These are phyloP conservation scores for Sinodicranocentrus sp. DNA, from an alignment of 2,888 invertebrate species.

Conservation along the genomic window DNA sequence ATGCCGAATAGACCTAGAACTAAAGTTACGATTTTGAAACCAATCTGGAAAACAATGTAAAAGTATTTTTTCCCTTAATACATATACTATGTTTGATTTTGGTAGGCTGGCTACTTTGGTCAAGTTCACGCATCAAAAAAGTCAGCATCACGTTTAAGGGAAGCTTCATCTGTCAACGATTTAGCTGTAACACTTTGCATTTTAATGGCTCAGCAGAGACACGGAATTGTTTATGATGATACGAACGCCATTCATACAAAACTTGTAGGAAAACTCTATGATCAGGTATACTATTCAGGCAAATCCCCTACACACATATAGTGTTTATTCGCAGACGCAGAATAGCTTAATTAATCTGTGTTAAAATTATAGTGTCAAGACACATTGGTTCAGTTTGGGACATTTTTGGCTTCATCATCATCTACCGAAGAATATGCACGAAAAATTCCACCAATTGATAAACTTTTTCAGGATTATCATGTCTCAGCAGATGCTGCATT, in stretches of 20 bases:
- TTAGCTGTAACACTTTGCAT: conserved; percentile 95
- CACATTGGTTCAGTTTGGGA: conserved; percentile 97
- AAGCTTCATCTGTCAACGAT: conserved; percentile 95
- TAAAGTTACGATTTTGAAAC: too few species aligned
- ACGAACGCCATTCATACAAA: conserved; percentile 90
- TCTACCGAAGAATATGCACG: conserved; percentile 96
- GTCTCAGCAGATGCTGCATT: conserved; percentile 98
- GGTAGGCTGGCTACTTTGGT: conserved; percentile 98
- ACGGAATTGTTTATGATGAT: conserved; percentile 94
- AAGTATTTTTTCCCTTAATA: too few species aligned
- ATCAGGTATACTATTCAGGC: conserved; percentile 82
- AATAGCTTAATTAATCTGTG: too few species aligned
- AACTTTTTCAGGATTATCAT: conserved; percentile 93
- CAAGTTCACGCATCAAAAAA: conserved; percentile 98
- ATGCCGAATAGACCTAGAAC: conserved; percentile 79
- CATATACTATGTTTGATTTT: conserved; percentile 78
- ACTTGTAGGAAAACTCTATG: conserved; percentile 88
- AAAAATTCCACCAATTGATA: conserved; percentile 91
- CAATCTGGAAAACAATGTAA: too few species aligned
- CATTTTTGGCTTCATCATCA: conserved; percentile 95
- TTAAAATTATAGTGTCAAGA: conserved; percentile 92
- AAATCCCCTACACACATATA: too few species aligned
- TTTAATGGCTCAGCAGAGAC: conserved; percentile 97
- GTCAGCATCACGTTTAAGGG: conserved; percentile 95
- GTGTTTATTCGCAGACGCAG: too few species aligned